These are phyloP conservation scores for Pteruthius melanotis DNA, from an alignment of 2,113 vertebrate genomes.

Conservation along the genomic window DNA sequence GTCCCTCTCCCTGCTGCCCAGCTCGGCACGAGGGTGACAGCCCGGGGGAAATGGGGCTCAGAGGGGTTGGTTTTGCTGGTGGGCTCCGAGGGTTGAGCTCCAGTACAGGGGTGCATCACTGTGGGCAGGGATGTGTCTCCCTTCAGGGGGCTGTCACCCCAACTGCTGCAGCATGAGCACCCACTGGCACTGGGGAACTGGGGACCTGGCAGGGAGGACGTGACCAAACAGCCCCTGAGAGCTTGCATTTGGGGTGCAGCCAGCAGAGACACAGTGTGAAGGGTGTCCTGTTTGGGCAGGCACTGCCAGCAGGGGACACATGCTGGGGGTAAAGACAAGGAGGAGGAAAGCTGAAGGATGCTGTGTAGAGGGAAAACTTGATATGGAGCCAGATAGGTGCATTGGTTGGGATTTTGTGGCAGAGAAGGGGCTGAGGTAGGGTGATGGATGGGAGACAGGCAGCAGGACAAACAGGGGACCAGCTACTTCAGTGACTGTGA, in stretches of 20 bases:
- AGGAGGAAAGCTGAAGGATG: not conserved
- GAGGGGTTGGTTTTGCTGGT: not conserved
- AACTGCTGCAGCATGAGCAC: not conserved
- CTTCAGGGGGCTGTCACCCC: fast-evolving
- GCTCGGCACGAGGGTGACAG: fast-evolving
- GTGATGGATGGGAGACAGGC: not conserved
- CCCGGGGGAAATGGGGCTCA: not conserved
- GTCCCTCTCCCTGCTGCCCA: not conserved
- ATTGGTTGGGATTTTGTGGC: not conserved
- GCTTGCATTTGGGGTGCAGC: not conserved
- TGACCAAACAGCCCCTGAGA: not conserved
- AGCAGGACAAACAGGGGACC: not conserved
- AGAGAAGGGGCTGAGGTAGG: not conserved
- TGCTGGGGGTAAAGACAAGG: fast-evolving
- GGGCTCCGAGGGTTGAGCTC: not conserved
- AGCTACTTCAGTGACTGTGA: not conserved
- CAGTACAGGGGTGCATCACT: fast-evolving
- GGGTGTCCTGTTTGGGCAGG: not conserved
- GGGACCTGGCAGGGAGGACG: not conserved
- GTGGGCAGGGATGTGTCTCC: not conserved
- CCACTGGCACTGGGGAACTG: not conserved
- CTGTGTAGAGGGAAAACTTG: not conserved
- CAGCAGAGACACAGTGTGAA: fast-evolving
- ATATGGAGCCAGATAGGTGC: fast-evolving
- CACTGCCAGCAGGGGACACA: no score